A percentile compares a stretch with the other conserved stretches of the same genome.
phyloP scores from a whole-genome alignment of 2,113 vertebrate species.

The Microcebus tavaratra region DNA sequence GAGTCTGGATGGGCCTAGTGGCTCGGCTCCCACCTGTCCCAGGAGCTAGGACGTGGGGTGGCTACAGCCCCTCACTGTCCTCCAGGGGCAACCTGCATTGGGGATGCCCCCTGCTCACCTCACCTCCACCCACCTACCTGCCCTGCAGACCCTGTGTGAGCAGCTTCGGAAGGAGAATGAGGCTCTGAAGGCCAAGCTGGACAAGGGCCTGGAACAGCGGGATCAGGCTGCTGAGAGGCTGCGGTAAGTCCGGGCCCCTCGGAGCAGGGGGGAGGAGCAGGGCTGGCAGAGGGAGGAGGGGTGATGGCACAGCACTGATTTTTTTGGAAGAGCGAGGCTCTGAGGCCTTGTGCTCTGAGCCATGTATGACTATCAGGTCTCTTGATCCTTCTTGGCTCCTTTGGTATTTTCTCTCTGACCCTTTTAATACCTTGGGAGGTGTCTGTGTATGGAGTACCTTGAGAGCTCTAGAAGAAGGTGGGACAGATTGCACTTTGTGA shows the following conservation, averaged over 20 bases:
- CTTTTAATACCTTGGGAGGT: background rate
- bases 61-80: background rate
- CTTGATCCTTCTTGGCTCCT: background rate
- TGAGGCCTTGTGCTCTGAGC: background rate
- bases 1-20: background rate
- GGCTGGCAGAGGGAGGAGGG: background rate
- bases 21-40: background rate
- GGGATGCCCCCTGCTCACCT: background rate
- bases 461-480: background rate
- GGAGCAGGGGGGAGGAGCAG: background rate
- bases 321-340: background rate
- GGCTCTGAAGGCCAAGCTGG: slow-evolving; percentile 95
- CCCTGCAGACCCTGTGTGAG: slow-evolving; percentile 93
- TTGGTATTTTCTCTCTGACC: background rate
- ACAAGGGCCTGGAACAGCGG: slow-evolving; percentile 94
- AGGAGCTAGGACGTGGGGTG: background rate
- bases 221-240: slow-evolving; percentile 94
- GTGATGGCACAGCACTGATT: accelerated
- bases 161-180: slow-evolving; percentile 96
- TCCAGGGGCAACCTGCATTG: background rate
- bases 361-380: background rate
- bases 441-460: background rate
- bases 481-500: background rate
- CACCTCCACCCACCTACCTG: background rate
- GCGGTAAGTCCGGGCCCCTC: slow-evolving; percentile 83